Percentiles rank a stretch among this genome's conserved stretches.
Conservation (phyloP, 2,797 vertebrate genomes). For the Macrochelys suwanniensis region DNA sequence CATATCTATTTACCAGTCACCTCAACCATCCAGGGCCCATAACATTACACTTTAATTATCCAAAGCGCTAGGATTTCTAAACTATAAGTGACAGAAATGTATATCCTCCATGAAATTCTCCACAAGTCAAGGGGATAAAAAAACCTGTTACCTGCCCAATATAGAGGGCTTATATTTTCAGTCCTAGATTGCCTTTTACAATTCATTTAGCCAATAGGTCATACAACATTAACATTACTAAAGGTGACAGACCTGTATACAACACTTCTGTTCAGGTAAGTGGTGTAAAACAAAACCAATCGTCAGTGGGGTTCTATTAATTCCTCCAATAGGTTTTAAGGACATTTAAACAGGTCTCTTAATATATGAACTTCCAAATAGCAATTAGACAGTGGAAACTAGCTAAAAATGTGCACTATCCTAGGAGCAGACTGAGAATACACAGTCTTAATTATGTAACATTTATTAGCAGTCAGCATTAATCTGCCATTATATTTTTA, state of each 20-base stretch:
- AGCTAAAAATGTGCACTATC: neutral
- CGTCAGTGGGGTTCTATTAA: neutral
- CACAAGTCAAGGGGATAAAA: neutral
- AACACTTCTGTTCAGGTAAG: neutral
- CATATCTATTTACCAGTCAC: neutral
- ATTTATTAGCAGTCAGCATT: neutral
- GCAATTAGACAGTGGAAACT: neutral
- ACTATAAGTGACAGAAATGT: neutral
- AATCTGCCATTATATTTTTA: neutral
- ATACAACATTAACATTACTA: neutral
- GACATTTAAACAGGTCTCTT: neutral
- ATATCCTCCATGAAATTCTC: neutral
- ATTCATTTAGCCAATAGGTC: neutral
- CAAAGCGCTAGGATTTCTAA: neutral
- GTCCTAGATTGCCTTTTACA: neutral
- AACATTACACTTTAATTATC: neutral
- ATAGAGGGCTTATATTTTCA: neutral
- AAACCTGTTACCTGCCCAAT: neutral
- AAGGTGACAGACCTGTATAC: neutral
- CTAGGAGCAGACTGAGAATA: neutral
- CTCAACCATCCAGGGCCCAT: neutral
- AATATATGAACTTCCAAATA: neutral
- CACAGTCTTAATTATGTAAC: neutral
- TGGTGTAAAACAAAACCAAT: neutral
- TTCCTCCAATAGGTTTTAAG: neutral